Evolutionary conservation across 2,113 vertebrate genomes (phyloP).

Genomic region (Diadophis punctatus): DNA sequence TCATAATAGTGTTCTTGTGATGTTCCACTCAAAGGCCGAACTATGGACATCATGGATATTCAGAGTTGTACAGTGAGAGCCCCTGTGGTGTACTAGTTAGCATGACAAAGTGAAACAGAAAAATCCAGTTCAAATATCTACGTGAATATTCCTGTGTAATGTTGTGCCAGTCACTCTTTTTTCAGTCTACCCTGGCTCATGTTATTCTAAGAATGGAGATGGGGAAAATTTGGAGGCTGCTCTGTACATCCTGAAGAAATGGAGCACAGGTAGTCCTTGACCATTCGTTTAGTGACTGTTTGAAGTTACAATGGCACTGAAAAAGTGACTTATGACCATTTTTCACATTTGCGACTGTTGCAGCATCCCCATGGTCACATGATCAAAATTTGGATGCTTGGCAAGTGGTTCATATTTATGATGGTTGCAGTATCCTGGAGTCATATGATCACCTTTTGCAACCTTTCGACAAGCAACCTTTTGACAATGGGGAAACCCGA

Average conservation of each 20-base stretch:
- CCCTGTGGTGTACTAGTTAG: not conserved
- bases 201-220: not conserved
- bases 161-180: not conserved
- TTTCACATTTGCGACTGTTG: too few species aligned
- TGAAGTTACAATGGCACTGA: too few species aligned
- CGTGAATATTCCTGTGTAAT: not conserved
- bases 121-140: not conserved
- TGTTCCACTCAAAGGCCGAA: not conserved
- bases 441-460: too few species aligned
- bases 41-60: not conserved
- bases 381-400: too few species aligned
- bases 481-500: too few species aligned
- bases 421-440: too few species aligned
- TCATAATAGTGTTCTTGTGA: not conserved
- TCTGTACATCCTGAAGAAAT: not conserved
- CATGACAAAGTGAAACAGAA: not conserved
- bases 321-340: too few species aligned
- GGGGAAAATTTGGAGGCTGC: not conserved
- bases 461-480: too few species aligned
- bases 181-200: not conserved
- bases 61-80: not conserved
- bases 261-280: not conserved
- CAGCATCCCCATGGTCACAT: too few species aligned
- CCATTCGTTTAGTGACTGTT: too few species aligned
- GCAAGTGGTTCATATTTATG: too few species aligned